Base-by-base conservation (phyloP, 2,888 invertebrate species). In the Myopa testacea region DNA sequence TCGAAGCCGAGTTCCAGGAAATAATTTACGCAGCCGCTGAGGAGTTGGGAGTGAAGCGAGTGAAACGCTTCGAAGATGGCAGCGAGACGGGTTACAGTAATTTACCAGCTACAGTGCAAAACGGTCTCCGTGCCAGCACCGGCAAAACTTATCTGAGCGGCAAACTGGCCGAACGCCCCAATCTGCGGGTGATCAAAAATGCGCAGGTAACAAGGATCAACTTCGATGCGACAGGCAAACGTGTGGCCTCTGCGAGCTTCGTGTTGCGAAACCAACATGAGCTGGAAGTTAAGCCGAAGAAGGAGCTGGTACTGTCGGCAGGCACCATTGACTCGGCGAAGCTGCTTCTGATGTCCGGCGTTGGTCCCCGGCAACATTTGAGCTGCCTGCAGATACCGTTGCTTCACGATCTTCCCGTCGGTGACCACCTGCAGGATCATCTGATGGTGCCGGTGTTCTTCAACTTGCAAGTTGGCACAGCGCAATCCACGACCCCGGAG, bases 361-460 rank as follows among this genome's bases (percentile, higher is more conserved):
- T 89, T 4, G 89, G 89, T 1, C 86, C 86, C 0, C 77, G 79
- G 4, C 37, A 82, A 1, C 84, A 87, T 10, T 80, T 89, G 14
- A 52, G 82, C 70, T 45, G 83, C 0, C 55, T 86, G 6, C 55
- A 82, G 0, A 81, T 89, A 16, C 80, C 84, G 0, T 75, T 88
- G 7, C 55, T 85, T 0, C 76, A 81, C 3, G 79, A 87, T 14
- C 63, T 89, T 7, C 83, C 83, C 0, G 94, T 95, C 0, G 95
- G 95, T 0, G 91, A 93, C 81, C 94, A 96, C 85, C 90, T 96
- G 1, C 95, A 95, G 87, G 96, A 96, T 85, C 96, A 96, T 86
- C 92, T 94, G 34, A 92, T 93, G 0, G 90, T 93, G 2, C 84
- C 86, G 4, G 4, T 88, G 0, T 83, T 86, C 34, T 65, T 87